Base-by-base conservation (phyloP, 2,113 vertebrate genomes). In the Petromus typicus region DNA sequence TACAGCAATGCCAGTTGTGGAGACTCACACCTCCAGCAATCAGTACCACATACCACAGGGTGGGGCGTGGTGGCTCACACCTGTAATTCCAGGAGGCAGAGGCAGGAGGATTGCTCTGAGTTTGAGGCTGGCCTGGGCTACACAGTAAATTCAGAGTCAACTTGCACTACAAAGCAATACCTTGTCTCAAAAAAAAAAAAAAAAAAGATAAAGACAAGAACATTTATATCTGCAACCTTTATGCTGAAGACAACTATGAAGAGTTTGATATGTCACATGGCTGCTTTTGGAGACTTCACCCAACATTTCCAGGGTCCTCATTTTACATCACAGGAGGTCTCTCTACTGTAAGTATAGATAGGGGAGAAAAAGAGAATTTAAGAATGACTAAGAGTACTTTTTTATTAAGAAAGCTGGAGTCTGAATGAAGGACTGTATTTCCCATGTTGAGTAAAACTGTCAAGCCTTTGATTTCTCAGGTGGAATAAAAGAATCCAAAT, bases 331-430 rank as follows among this genome's bases (percentile, higher is more conserved):
- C 0, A 27, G 4, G 20, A 64, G 20, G 43, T 80, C 17, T 5
- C 32, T 64, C 54, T 56, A 13, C n/a, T 37, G 37, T 71, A 73
- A 79, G 22, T 89, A 32, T 12, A 71, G 45, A n/a, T 48, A 59
- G 34, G 16, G 59, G 80, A 32, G 57, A 48, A 40, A 59, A 76
- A 84, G 34, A 51, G 34, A 85, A 86, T 78, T 89, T 93, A 6
- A 59, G 75, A 9, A 37, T 67, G 73, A 61, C 40, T 23, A 89
- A 83, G 69, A 86, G 6, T 22, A 75, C 18, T 64, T 66, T 78
- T 63, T 34, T 78, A 37, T 71, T 89, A 76, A 79, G 75, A 85
- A 93, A 89, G 32, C 20, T 71, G 45, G 90, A 81, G 45, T 90
- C 67, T 78, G 78, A 81, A 81, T 59, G 64, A 43, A 59, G 57